These are phyloP conservation scores for Xiphophorus birchmanni DNA, from an alignment of 2,797 vertebrate species.

Conservation along the genomic window DNA sequence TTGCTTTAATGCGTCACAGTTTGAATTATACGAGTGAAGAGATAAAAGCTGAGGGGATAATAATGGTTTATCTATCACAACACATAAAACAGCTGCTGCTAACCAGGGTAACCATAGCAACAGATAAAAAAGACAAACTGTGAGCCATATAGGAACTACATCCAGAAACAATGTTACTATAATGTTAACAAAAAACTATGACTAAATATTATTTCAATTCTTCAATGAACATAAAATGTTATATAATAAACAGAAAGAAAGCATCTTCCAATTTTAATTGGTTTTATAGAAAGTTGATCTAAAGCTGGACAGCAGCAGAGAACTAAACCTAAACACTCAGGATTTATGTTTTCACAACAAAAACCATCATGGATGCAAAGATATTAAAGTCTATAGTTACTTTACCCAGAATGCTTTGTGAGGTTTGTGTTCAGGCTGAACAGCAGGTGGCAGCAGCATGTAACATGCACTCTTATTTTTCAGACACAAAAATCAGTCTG, in stretches of 20 bases:
- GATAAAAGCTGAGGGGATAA: conserved; percentile 48
- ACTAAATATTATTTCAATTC: neutral
- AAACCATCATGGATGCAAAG: neutral
- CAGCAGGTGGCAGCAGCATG: neutral
- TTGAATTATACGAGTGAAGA: conserved; percentile 1
- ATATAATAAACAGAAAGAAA: neutral
- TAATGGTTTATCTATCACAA: conserved; percentile 17
- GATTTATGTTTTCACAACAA: neutral
- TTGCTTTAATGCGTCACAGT: conserved; percentile 6
- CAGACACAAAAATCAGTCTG: neutral
- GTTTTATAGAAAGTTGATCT: neutral
- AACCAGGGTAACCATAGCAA: neutral
- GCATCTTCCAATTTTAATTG: neutral
- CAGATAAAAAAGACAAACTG: neutral
- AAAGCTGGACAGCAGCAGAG: neutral
- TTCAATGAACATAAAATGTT: neutral
- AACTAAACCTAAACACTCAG: neutral
- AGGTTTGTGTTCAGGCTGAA: neutral
- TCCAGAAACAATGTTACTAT: neutral
- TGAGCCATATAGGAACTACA: neutral
- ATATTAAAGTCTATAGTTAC: no score
- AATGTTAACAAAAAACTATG: neutral
- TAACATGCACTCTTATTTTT: neutral
- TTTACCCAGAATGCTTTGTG: neutral
- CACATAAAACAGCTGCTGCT: neutral